phyloP scores from a whole-genome alignment of 2,797 vertebrate genomes.

The Phataginus tricuspis region DNA sequence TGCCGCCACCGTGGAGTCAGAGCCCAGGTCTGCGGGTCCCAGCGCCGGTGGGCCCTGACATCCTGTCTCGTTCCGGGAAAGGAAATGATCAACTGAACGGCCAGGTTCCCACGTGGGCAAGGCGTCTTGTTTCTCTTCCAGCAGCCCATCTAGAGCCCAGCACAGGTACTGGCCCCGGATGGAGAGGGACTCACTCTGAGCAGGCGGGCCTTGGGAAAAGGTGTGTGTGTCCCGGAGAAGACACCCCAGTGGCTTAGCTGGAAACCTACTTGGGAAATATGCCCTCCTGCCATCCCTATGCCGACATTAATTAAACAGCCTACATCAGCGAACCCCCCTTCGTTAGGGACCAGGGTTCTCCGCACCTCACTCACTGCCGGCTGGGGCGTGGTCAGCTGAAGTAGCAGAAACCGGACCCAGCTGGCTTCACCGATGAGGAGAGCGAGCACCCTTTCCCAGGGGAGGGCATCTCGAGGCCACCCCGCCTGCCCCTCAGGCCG shows the following conservation, averaged over 20 bases:
- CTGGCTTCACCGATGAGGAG: accelerated
- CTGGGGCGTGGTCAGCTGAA: accelerated
- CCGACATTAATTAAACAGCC: accelerated
- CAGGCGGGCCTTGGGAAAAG: not conserved
- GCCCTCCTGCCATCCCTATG: not conserved
- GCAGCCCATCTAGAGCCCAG: not conserved
- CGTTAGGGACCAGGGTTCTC: accelerated
- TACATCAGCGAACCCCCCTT: accelerated
- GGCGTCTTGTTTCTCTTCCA: not conserved
- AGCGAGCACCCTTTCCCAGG: not conserved
- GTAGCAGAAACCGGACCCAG: not conserved
- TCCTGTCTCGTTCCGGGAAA: not conserved
- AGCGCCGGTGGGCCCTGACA: accelerated
- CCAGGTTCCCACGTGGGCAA: not conserved
- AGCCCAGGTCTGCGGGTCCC: not conserved
- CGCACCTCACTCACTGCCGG: accelerated
- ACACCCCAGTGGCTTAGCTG: not conserved
- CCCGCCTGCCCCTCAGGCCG: not conserved
- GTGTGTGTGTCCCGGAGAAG: not conserved
- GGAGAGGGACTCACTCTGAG: not conserved
- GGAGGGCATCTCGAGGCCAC: not conserved
- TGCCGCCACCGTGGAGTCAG: accelerated
- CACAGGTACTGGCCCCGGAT: accelerated
- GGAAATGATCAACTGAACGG: not conserved
- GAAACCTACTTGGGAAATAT: not conserved